A percentile compares a stretch with the other conserved stretches of the same genome.
These are phyloP conservation scores for Poeciliopsis prolifica DNA, from an alignment of 2,113 vertebrate genomes.

Conservation along the genomic window DNA sequence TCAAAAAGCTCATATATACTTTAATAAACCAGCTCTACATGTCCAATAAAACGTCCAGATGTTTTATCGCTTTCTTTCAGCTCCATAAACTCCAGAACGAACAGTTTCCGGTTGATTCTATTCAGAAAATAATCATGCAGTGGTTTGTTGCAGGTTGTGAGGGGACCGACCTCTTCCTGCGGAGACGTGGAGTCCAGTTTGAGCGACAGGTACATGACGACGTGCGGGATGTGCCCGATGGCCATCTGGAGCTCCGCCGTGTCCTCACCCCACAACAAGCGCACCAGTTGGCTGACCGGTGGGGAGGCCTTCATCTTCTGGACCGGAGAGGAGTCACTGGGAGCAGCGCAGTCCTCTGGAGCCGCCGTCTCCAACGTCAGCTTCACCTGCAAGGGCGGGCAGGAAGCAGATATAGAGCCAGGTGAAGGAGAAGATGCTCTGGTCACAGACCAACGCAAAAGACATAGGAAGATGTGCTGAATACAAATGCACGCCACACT, in stretches of 20 bases:
- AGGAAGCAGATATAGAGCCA: background rate
- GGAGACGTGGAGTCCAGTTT: constrained; percentile 85
- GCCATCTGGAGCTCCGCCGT: constrained; percentile 78
- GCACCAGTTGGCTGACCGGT: constrained; percentile 84
- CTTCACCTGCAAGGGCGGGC: constrained; percentile 84
- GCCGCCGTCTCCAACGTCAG: constrained; percentile 88
- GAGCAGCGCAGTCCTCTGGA: constrained; percentile 39
- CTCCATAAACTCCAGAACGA: background rate
- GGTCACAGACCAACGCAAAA: too few species aligned
- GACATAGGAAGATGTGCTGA: too few species aligned
- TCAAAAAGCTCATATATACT: background rate
- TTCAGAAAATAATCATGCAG: background rate
- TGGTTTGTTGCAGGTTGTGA: accelerated
- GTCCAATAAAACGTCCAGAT: background rate
- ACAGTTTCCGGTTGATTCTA: background rate
- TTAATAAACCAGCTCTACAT: background rate
- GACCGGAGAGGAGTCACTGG: background rate
- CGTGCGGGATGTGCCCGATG: constrained; percentile 82
- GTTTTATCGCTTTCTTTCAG: background rate
- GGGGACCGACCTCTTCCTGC: constrained; percentile 88
- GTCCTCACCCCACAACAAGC: constrained; percentile 88
- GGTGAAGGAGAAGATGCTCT: background rate
- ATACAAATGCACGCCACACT: too few species aligned
- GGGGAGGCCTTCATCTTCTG: constrained; percentile 65
- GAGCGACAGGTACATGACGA: constrained; percentile 90